phyloP scores from a whole-genome alignment of 2,888 invertebrate genomes.

The Drosophila eohydei region DNA sequence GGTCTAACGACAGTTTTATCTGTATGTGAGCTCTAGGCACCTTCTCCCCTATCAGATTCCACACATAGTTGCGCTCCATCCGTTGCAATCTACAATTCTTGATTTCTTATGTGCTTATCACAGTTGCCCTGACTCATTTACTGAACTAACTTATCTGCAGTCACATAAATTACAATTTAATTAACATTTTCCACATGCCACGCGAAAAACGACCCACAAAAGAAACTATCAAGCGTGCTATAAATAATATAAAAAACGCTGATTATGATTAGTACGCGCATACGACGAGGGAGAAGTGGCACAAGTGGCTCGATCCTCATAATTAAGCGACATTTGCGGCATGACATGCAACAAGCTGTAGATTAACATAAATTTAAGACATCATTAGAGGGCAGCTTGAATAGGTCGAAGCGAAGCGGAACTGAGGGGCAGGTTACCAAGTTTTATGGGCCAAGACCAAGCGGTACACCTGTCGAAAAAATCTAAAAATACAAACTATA shows the following conservation, averaged over 20 bases:
- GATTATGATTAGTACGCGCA: slow-evolving; percentile 55
- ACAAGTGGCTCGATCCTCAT: slow-evolving; percentile 60
- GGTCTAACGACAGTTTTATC: no score
- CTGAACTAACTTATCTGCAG: slow-evolving; percentile 45
- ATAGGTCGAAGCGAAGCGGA: not conserved
- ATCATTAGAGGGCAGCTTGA: slow-evolving; percentile 36
- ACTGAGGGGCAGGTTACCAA: slow-evolving; percentile 16
- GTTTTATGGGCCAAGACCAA: slow-evolving; percentile 62
- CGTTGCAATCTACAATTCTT: not conserved
- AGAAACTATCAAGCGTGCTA: slow-evolving; percentile 56
- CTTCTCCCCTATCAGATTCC: slow-evolving; percentile 5
- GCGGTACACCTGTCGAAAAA: slow-evolving; percentile 54
- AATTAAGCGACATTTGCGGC: slow-evolving; percentile 81
- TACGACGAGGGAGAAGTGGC: slow-evolving; percentile 12
- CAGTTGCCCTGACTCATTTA: slow-evolving; percentile 29
- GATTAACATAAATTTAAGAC: slow-evolving; percentile 76
- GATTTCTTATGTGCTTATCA: slow-evolving; percentile 5
- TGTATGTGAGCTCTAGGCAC: not conserved
- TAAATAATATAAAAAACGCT: slow-evolving; percentile 63
- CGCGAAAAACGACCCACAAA: slow-evolving; percentile 38
- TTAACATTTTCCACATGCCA: slow-evolving; percentile 70
- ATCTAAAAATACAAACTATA: slow-evolving; percentile 58
- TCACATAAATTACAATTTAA: slow-evolving; percentile 74
- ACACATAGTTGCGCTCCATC: slow-evolving; percentile 3
- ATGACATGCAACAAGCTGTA: slow-evolving; percentile 73